These are phyloP conservation scores for Balaeniceps rex DNA, from an alignment of 2,113 vertebrate genomes.

Conservation along the genomic window DNA sequence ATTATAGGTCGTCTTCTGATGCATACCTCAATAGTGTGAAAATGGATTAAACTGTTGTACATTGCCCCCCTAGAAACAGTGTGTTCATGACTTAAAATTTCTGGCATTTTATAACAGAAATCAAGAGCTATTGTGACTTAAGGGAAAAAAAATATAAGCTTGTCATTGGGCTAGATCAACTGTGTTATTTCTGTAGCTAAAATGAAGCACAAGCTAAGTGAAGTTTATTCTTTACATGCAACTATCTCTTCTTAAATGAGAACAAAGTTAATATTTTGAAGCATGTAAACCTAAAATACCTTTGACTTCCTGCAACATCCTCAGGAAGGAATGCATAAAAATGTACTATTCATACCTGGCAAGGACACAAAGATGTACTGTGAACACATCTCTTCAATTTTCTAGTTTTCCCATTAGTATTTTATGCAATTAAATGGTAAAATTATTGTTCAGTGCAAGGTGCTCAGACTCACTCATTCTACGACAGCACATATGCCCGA, in stretches of 20 bases:
- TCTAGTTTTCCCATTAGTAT: not conserved
- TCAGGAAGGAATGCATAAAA: not conserved
- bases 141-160: not conserved
- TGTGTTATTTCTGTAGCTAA: not conserved
- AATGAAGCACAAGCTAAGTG: not conserved
- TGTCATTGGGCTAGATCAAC: not conserved
- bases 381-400: not conserved
- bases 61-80: not conserved
- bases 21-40: not conserved
- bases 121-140: not conserved
- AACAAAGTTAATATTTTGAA: not conserved
- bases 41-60: not conserved
- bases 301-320: not conserved
- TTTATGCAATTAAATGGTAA: not conserved
- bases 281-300: not conserved
- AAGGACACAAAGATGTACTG: not conserved
- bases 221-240: not conserved
- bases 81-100: not conserved
- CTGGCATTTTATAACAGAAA: not conserved
- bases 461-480: not conserved
- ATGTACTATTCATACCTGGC: not conserved
- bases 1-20: not conserved
- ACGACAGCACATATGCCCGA: fast-evolving
- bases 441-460: not conserved
- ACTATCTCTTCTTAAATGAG: not conserved